Conservation (phyloP, 2,113 vertebrate species). For the Ranitomeya imitator region DNA sequence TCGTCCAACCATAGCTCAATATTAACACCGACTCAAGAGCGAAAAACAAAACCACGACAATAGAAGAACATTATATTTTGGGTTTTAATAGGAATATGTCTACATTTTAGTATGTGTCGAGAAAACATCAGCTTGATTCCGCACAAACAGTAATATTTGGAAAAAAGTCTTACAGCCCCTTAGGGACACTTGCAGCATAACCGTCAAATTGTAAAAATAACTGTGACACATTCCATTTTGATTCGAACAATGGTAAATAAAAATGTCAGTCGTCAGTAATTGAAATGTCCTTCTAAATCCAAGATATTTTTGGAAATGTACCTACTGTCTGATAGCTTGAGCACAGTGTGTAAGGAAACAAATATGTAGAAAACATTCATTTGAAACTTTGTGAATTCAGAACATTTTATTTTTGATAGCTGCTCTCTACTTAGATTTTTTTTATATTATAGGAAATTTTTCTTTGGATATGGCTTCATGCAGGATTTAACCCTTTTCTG, state of each 20-base stretch:
- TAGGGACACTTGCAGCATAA: not conserved
- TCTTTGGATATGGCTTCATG: not conserved
- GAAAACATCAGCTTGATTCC: not conserved
- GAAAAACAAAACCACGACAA: not conserved
- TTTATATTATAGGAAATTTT: not conserved
- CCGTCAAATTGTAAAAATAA: slow-evolving; percentile 13
- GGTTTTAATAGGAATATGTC: not conserved
- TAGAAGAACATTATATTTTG: not conserved
- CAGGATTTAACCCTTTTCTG: too few species aligned
- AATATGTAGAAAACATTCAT: not conserved
- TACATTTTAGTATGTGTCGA: not conserved
- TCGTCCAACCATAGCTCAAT: not conserved
- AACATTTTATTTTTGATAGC: not conserved
- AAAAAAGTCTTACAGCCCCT: slow-evolving; percentile 3
- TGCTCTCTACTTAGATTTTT: not conserved
- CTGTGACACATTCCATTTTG: slow-evolving; percentile 4
- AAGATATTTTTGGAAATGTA: slow-evolving; percentile 1
- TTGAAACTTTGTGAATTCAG: not conserved
- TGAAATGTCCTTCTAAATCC: slow-evolving; percentile 16
- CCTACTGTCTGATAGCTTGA: not conserved
- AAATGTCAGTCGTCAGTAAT: not conserved
- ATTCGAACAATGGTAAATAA: not conserved
- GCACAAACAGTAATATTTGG: slow-evolving; percentile 4
- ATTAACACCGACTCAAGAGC: not conserved
- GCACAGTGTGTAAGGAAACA: not conserved